Conservation (phyloP, 2,888 invertebrate species). For the Zaprionus obscuricornis region DNA sequence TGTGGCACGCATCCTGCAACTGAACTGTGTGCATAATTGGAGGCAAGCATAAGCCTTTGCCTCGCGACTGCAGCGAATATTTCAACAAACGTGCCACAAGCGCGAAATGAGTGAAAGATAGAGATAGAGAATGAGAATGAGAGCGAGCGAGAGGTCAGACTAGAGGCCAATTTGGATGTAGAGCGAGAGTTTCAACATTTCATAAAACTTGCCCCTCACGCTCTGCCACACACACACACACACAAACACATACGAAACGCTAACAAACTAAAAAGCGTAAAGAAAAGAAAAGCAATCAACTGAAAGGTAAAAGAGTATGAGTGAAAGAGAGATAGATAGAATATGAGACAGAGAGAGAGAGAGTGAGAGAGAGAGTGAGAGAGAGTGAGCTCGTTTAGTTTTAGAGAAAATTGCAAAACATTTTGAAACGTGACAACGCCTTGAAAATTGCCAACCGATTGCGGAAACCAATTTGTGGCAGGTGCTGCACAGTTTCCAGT, state of each 20-base stretch:
- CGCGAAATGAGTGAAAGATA: too few species aligned
- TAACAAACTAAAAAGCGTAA: conserved; percentile 9
- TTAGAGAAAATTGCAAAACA: conserved; percentile 45
- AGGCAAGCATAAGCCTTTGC: conserved; percentile 22
- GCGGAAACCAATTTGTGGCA: conserved; percentile 55
- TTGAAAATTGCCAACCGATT: conserved; percentile 35
- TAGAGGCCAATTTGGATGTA: conserved; percentile 27
- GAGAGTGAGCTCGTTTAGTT: neutral
- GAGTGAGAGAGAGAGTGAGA: neutral
- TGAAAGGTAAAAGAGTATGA: too few species aligned
- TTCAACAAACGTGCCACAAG: conserved; percentile 6
- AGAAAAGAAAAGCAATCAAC: conserved; percentile 40
- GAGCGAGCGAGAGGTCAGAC: too few species aligned
- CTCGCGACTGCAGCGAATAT: neutral
- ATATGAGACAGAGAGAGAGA: too few species aligned
- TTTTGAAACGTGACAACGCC: conserved; percentile 63
- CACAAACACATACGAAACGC: neutral
- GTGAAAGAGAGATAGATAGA: too few species aligned
- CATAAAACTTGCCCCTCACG: conserved; percentile 5
- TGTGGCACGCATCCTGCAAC: conserved; percentile 22
- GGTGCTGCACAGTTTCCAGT: conserved; percentile 45
- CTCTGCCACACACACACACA: conserved; percentile 22
- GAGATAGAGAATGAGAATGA: too few species aligned
- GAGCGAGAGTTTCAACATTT: conserved; percentile 16
- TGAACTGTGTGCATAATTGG: conserved; percentile 59